Evolutionary conservation across 2,113 vertebrate species (phyloP).

Genomic region (Cricetomys ansorgei): DNA sequence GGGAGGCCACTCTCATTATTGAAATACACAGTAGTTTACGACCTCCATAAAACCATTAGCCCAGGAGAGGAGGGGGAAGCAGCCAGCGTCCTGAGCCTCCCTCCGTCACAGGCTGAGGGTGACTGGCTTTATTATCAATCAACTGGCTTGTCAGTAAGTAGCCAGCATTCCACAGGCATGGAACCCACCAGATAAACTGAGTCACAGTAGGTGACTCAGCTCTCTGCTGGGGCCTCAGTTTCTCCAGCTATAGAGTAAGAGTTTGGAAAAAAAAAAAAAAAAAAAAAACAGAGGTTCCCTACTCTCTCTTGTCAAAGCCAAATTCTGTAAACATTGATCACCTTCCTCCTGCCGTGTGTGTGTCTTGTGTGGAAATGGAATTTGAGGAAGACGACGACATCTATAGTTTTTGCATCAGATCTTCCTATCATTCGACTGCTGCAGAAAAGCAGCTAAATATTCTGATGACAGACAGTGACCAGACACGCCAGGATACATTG

Average conservation of each 20-base stretch:
- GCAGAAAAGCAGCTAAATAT: not conserved
- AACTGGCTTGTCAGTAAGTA: conserved; percentile 71
- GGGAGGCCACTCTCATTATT: conserved; percentile 72
- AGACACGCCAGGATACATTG: not conserved
- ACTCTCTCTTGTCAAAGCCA: not conserved
- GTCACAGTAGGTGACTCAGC: not conserved
- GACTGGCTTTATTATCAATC: conserved; percentile 77
- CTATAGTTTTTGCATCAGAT: not conserved
- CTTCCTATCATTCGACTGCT: too few species aligned
- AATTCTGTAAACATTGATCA: not conserved
- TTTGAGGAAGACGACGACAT: not conserved
- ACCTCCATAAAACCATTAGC: conserved; percentile 78
- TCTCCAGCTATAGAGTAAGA: not conserved
- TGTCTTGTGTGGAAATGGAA: not conserved
- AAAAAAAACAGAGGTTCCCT: not conserved
- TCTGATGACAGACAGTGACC: too few species aligned
- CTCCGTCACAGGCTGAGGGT: conserved; percentile 44
- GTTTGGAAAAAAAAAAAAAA: too few species aligned
- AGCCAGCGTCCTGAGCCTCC: conserved; percentile 51
- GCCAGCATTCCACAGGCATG: not conserved
- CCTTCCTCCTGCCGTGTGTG: not conserved
- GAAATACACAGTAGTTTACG: conserved; percentile 78
- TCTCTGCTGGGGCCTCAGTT: not conserved
- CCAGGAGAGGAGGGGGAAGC: conserved; percentile 55
- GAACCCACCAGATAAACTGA: not conserved